These are phyloP conservation scores for Octodonta nipae DNA, from an alignment of 2,888 invertebrate genomes.

Conservation along the genomic window DNA sequence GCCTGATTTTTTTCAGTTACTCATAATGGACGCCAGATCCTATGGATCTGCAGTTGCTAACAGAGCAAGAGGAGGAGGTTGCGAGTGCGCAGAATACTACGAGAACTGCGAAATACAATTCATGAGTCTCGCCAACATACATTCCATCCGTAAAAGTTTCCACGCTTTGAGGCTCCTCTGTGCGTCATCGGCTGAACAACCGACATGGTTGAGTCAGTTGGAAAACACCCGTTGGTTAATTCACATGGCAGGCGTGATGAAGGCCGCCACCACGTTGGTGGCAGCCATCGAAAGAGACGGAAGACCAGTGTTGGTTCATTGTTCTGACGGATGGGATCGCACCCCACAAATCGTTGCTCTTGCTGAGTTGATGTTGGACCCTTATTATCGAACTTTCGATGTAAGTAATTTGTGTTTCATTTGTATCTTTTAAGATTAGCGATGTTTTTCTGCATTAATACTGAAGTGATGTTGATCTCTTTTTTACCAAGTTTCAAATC, in stretches of 20 bases:
- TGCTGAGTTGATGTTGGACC: constrained; percentile 84
- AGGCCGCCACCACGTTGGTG: constrained; percentile 67
- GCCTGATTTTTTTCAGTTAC: constrained; percentile 41
- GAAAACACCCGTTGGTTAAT: constrained; percentile 87
- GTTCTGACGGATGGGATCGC: constrained; percentile 98
- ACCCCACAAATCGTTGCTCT: constrained; percentile 93
- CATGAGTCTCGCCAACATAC: constrained; percentile 95
- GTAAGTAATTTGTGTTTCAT: constrained; percentile 39
- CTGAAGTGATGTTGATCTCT: no score
- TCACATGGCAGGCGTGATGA: constrained; percentile 72
- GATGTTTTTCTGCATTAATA: no score
- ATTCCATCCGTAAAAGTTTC: constrained; percentile 87
- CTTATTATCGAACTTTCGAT: constrained; percentile 84
- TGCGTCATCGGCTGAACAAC: constrained; percentile 64
- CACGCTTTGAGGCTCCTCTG: constrained; percentile 68
- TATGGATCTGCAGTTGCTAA: constrained; percentile 95
- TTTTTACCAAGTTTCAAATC: no score
- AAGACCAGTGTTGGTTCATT: constrained; percentile 88
- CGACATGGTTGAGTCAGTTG: constrained; percentile 78
- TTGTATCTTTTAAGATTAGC: no score
- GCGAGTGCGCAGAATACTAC: constrained; percentile 92
- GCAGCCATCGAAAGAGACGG: constrained; percentile 68
- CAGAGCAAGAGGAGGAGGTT: constrained; percentile 91
- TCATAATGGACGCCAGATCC: constrained; percentile 90
- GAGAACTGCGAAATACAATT: constrained; percentile 89